Conservation (phyloP, 2,888 invertebrate species). For the Clanis bilineata region DNA sequence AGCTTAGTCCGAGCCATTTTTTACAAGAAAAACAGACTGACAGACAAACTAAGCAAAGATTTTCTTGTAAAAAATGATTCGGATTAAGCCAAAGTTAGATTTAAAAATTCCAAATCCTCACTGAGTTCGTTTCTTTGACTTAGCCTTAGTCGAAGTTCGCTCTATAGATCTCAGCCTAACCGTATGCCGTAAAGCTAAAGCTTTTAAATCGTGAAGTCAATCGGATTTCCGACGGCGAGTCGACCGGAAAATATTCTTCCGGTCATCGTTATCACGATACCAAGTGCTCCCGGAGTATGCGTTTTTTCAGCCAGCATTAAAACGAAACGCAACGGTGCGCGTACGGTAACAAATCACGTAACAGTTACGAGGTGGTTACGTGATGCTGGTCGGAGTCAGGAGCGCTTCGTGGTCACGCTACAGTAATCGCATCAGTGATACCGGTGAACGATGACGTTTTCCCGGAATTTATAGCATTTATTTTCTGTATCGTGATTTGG, state of each 20-base stretch:
- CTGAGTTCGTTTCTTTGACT: too few relatives aligned
- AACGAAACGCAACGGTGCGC: constrained; percentile 19
- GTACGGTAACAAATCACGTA: constrained; percentile 33
- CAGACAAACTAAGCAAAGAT: too few relatives aligned
- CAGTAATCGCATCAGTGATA: background rate
- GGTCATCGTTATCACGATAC: constrained; percentile 4
- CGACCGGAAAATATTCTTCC: background rate
- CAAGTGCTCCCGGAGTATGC: background rate
- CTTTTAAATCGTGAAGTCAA: background rate
- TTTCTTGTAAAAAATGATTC: too few relatives aligned
- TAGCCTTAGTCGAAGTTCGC: too few relatives aligned
- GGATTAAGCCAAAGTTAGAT: too few relatives aligned
- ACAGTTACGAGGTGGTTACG: constrained; percentile 42
- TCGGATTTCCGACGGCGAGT: background rate
- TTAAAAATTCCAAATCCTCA: too few relatives aligned
- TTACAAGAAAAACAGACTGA: too few relatives aligned
- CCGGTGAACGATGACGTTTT: background rate
- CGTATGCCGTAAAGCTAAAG: too few relatives aligned
- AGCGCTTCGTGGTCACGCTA: constrained; percentile 27
- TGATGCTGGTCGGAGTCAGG: constrained; percentile 23
- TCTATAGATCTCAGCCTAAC: too few relatives aligned
- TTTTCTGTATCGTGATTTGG: background rate
- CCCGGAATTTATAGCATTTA: background rate
- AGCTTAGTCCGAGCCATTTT: too few relatives aligned
- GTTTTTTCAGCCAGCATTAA: background rate